Evolutionary conservation across 92 coral and sea anemone genomes (phyloP).

Genomic region (Siderastrea radians): DNA sequence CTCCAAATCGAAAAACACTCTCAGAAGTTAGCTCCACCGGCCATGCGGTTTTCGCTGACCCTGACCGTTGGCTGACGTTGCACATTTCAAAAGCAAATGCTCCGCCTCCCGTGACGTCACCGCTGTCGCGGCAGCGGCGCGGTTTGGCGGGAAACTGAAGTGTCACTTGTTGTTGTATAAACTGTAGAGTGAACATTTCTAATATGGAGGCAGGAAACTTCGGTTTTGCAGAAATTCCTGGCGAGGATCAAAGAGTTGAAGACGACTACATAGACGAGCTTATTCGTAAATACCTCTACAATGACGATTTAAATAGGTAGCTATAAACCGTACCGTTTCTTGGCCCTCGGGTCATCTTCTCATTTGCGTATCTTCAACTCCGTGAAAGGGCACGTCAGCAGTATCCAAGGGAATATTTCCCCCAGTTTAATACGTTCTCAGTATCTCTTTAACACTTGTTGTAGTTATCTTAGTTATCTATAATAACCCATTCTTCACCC

Average conservation of each 20-base stretch:
- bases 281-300: slow-evolving; percentile 35
- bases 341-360: not conserved
- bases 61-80: slow-evolving; percentile 52
- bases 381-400: slow-evolving; percentile 4
- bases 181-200: not conserved
- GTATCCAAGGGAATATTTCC: not conserved
- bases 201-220: slow-evolving; percentile 20
- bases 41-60: slow-evolving; percentile 27
- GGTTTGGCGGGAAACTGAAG: slow-evolving; percentile 41
- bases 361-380: not conserved
- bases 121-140: slow-evolving; percentile 41
- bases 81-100: slow-evolving; percentile 37
- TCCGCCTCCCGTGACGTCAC: slow-evolving; percentile 54
- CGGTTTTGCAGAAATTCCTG: not conserved
- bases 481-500: not conserved
- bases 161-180: not conserved
- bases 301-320: slow-evolving; percentile 38
- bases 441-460: too few relatives aligned
- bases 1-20: not conserved
- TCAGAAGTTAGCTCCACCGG: not conserved
- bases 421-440: not conserved
- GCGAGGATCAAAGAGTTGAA: slow-evolving; percentile 48
- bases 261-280: slow-evolving; percentile 39
- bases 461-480: not conserved
- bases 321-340: not conserved